Evolutionary conservation across 92 coral and sea anemone genomes (phyloP).

Genomic region (Zoanthus solanderi): DNA sequence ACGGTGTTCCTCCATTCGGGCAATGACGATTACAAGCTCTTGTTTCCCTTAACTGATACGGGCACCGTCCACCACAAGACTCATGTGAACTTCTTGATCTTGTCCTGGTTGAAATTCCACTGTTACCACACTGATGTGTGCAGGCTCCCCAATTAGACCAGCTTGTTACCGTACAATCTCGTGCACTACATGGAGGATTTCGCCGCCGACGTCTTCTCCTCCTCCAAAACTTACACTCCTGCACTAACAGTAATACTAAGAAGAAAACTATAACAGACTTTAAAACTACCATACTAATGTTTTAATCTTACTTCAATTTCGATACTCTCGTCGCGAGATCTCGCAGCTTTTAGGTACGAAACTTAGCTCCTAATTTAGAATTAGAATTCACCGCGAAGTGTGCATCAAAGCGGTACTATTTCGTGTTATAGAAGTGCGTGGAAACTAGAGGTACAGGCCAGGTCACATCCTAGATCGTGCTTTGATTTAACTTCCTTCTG

Average conservation of each 20-base stretch:
- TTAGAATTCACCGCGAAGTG: not conserved
- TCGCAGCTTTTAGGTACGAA: too few relatives aligned
- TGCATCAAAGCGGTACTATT: not conserved
- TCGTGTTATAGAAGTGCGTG: too few relatives aligned
- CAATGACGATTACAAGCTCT: constrained; percentile 73
- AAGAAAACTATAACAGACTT: constrained; percentile 24
- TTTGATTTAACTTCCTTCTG: not conserved
- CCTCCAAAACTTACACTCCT: constrained; percentile 39
- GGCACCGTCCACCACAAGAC: constrained; percentile 73
- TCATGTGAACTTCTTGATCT: constrained; percentile 52
- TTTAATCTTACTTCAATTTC: not conserved
- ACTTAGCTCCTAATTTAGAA: not conserved
- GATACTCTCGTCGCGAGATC: not conserved
- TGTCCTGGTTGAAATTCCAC: constrained; percentile 70
- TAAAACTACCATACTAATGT: not conserved
- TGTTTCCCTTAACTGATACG: constrained; percentile 60
- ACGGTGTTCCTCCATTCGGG: constrained; percentile 70
- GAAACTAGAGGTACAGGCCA: not conserved
- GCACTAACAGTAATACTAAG: constrained; percentile 28
- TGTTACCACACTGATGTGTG: constrained; percentile 71
- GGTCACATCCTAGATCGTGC: not conserved
- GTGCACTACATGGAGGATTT: constrained; percentile 65
- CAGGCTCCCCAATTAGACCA: constrained; percentile 82
- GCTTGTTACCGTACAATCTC: constrained; percentile 68
- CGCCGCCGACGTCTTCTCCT: constrained; percentile 69